A percentile compares a stretch with the other conserved stretches of the same genome.
Conservation (phyloP, 1,140 invertebrate species). For the Wiebesia pumilae region DNA sequence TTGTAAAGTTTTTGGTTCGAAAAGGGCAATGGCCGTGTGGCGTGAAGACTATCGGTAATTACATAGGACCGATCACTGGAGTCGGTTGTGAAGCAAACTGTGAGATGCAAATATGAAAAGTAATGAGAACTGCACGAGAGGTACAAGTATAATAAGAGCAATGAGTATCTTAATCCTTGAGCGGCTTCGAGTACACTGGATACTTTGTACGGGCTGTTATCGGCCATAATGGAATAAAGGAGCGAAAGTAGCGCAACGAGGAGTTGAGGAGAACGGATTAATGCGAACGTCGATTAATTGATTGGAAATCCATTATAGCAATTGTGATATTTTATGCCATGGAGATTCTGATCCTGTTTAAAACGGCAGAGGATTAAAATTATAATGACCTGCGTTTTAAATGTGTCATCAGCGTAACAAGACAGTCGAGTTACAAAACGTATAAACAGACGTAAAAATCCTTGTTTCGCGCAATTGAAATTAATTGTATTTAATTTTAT, state of each 20-base stretch:
- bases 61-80: neutral
- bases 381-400: neutral
- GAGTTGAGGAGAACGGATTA: neutral
- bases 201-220: slow-evolving; percentile 16
- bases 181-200: neutral
- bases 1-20: neutral
- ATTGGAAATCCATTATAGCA: neutral
- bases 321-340: neutral
- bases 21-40: too few species aligned
- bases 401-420: neutral
- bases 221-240: neutral
- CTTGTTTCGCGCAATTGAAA: neutral
- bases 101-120: neutral
- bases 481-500: too few species aligned
- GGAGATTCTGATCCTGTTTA: neutral
- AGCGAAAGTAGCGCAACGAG: neutral
- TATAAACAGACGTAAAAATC: neutral
- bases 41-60: neutral
- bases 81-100: neutral
- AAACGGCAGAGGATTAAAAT: neutral
- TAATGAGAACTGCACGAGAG: neutral
- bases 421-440: too few species aligned
- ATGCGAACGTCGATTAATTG: neutral
- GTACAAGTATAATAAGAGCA: neutral
- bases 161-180: neutral